These are phyloP conservation scores for Arctopsyche grandis DNA, from an alignment of 1,140 invertebrate genomes.

Conservation along the genomic window DNA sequence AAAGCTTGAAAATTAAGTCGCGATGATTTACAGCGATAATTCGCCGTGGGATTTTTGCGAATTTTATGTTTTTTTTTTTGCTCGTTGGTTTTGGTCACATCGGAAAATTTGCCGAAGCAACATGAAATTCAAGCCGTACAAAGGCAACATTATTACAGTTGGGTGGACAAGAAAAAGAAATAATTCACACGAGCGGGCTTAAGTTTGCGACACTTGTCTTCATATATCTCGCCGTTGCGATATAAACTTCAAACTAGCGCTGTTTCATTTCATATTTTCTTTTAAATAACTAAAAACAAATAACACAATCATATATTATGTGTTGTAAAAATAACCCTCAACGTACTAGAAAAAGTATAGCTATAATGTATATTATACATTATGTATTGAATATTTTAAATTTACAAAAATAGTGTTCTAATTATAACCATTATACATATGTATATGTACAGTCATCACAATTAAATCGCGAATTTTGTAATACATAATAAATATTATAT, in stretches of 20 bases:
- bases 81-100: neutral
- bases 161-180: constrained; percentile 34
- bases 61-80: neutral
- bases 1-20: neutral
- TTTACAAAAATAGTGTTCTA: too few relatives aligned
- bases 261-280: neutral
- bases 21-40: neutral
- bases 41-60: neutral
- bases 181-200: constrained; percentile 22
- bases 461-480: too few relatives aligned
- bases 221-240: constrained; percentile 8
- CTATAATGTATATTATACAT: too few relatives aligned
- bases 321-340: too few relatives aligned
- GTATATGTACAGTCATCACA: too few relatives aligned
- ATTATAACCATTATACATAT: too few relatives aligned
- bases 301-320: too few relatives aligned
- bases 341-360: too few relatives aligned
- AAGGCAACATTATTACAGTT: constrained; percentile 30
- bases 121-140: constrained; percentile 15
- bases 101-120: constrained; percentile 30
- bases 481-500: too few relatives aligned
- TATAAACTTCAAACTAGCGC: constrained; percentile 18
- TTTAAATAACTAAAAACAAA: too few relatives aligned
- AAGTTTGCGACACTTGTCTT: constrained; percentile 32
- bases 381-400: too few relatives aligned